phyloP scores from a whole-genome alignment of 2,797 vertebrate species.

The Vipera latastei region DNA sequence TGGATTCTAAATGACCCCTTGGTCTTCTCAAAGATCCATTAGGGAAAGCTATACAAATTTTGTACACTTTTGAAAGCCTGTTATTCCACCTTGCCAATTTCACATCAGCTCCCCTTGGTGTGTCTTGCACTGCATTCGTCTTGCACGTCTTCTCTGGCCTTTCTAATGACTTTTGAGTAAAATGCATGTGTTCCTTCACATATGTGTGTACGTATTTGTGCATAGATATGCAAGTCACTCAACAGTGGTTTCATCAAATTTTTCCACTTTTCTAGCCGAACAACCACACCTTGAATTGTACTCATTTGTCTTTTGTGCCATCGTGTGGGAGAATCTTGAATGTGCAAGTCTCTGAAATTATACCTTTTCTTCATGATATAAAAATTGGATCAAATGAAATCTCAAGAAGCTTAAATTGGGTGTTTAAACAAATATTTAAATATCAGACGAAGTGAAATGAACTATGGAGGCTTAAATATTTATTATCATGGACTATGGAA shows the following conservation, averaged over 20 bases:
- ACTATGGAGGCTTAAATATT: neutral
- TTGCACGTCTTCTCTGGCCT: neutral
- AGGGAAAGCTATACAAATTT: neutral
- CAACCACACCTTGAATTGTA: neutral
- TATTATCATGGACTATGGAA: neutral
- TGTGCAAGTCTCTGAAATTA: neutral
- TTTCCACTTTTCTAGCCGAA: neutral
- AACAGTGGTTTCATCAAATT: neutral
- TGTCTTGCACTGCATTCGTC: neutral
- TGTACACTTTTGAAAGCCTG: neutral
- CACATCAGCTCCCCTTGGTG: neutral
- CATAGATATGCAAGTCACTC: neutral
- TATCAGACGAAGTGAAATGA: neutral
- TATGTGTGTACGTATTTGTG: neutral
- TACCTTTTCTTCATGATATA: neutral
- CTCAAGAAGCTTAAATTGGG: neutral
- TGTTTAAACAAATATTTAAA: neutral
- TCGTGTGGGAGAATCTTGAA: constrained; percentile 34
- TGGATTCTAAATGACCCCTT: neutral
- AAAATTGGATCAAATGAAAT: neutral
- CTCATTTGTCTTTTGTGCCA: constrained; percentile 36
- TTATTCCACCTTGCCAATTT: neutral
- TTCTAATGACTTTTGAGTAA: neutral
- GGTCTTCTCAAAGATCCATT: neutral
- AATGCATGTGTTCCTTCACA: neutral